These are phyloP conservation scores for Micropoecilia bifurca DNA, from an alignment of 2,797 vertebrate species.

Conservation along the genomic window DNA sequence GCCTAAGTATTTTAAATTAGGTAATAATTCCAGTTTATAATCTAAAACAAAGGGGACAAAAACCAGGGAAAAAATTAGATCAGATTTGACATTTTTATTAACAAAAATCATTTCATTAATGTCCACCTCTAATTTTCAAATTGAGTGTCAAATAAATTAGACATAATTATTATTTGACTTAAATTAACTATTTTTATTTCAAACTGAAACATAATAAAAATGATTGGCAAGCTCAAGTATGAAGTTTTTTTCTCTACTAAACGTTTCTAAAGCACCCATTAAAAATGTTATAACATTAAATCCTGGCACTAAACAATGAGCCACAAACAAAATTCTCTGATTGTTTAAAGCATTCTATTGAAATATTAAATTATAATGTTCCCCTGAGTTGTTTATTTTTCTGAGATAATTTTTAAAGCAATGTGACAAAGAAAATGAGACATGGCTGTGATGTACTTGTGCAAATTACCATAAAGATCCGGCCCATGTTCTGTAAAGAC, in stretches of 20 bases:
- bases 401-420: not conserved
- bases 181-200: not conserved
- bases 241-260: not conserved
- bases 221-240: not conserved
- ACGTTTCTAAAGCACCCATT: not conserved
- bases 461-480: slow-evolving; percentile 92
- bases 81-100: not conserved
- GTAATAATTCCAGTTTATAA: not conserved
- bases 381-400: not conserved
- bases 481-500: slow-evolving; percentile 97
- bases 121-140: not conserved
- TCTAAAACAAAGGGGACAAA: not conserved
- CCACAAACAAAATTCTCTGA: not conserved
- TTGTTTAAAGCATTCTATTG: not conserved
- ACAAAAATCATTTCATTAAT: not conserved
- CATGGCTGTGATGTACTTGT: slow-evolving; percentile 1
- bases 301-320: not conserved
- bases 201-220: not conserved
- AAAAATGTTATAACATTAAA: not conserved
- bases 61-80: not conserved
- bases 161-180: not conserved
- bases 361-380: not conserved
- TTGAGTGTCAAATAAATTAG: not conserved
- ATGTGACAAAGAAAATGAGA: not conserved
- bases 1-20: not conserved